Percentiles rank a stretch among this genome's conserved stretches.
phyloP scores from a whole-genome alignment of 2,888 invertebrate species.

The Amorpha juglandis region DNA sequence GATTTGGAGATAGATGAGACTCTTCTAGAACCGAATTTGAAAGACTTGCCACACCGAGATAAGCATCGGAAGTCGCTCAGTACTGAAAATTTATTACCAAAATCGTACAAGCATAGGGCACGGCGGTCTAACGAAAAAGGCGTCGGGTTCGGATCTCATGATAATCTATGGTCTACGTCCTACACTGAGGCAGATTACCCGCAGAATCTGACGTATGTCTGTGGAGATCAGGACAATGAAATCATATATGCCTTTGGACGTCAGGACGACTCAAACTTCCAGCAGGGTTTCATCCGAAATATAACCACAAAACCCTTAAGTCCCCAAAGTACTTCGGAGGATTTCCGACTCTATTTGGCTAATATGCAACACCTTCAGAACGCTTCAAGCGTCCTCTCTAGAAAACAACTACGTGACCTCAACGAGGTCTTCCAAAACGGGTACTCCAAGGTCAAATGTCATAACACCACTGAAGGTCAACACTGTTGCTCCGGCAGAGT shows the following conservation, averaged over 20 bases:
- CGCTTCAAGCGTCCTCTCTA: conserved; percentile 86
- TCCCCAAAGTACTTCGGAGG: conserved; percentile 87
- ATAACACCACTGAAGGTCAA: conserved; percentile 57
- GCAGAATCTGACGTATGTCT: conserved; percentile 72
- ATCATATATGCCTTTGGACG: conserved; percentile 78
- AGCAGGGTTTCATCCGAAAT: conserved; percentile 75
- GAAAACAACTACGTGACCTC: conserved; percentile 85
- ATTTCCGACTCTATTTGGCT: conserved; percentile 88
- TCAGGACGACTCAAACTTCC: conserved; percentile 68
- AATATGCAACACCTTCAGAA: conserved; percentile 90
- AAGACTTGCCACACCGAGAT: conserved; percentile 67
- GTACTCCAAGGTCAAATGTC: conserved; percentile 75
- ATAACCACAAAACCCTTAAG: conserved; percentile 87
- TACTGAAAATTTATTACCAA: conserved; percentile 85
- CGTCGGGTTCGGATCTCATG: conserved; percentile 74
- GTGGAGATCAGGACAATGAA: conserved; percentile 80
- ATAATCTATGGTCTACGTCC: conserved; percentile 80
- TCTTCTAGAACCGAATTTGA: conserved; percentile 63
- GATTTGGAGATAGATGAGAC: conserved; percentile 77
- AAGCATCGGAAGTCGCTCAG: conserved; percentile 84
- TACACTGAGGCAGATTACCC: conserved; percentile 70
- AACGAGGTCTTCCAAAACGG: conserved; percentile 85
- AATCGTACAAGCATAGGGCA: conserved; percentile 75
- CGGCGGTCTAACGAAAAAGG: conserved; percentile 62
- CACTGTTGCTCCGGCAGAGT: conserved; percentile 69